Base-by-base conservation (phyloP, 1,140 invertebrate species). In the Ips typographus region DNA sequence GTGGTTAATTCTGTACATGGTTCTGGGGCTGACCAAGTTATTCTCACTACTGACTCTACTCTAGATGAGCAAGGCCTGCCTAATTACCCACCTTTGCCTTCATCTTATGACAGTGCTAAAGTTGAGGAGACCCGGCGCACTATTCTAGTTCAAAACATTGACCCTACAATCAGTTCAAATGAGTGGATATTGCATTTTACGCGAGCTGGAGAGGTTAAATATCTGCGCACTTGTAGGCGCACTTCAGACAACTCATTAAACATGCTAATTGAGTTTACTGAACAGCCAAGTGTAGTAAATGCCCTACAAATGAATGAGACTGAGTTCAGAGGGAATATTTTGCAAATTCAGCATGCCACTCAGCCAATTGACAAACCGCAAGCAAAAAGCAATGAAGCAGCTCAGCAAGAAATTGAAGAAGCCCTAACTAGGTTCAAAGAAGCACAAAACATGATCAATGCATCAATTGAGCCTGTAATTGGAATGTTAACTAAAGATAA, bases 41-140 rank as follows among this genome's bases (percentile, higher is more conserved):
- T 98, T 56, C 88, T 90, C 44, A 98, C 96, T 3, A 88, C 91
- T 76, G 98, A 99, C 83, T 95, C 96, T 4, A 90, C 91, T 77
- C 80, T 99, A 51, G 87, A 89, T 40, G 88, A 90, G 3, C 88
- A 93, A 70, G 92, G 91, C 63, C 81, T 99, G 8, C 94, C 96
- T 0, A 84, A 89, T 8, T 99, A 99, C 84, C 98, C 98, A 5
- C 91, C 92, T 2, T 78, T 99, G 55, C 95, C 97, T 41, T 92
- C 93, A 1, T 91, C 90, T 62, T 91, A 94, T 73, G 96, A 99
- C 80, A 89, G 90, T 37, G 84, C 90, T 38, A 94, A 94, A 79
- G 94, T 99, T 66, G 97, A 99, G 83, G 97, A 99, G 83, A 98
- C 98, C 37, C 85, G 98, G 6, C 85, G 96, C 60, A 98, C 96